Base-by-base conservation (phyloP, 2,888 invertebrate genomes). In the Cataglyphis albicans region DNA sequence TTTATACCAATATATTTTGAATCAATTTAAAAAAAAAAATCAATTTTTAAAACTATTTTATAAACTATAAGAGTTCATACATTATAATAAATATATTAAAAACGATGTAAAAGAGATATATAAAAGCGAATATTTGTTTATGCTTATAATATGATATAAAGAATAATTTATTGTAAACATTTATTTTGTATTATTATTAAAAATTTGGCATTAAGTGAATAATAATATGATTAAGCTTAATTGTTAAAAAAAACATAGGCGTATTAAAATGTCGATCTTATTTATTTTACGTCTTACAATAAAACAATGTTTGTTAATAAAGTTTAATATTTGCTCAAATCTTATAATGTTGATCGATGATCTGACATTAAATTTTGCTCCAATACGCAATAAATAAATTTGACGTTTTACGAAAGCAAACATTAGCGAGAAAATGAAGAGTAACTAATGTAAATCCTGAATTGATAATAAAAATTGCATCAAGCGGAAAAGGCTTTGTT, bases 401-500 rank as follows among this genome's bases (percentile, higher is more conserved):
- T 88, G 67, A 76, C 57, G 63, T 86, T 4, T 68, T 82, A 76
- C 59, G 88, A 82, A 86, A 82, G 68, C 44, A 32, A 25, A 52
- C 84, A 83, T 84, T 83, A 84, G 78, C 44, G 29, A 59, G 52
- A 72, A 84, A 78, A 74, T 74, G 63, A 63, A 59, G 67, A 38
- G 57, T 48, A 59, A 78, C 86, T 81, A 76, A 87, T 15, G 29
- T 75, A 81, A 75, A 67, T 52, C 64, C 18, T n/a, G 61, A 86
- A 78, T 82, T 82, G 48, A 29, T 81, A 35, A 59, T 38, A 83
- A 65, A 81, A 81, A 84, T 87, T 61, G 65, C 68, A 32, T 44
- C 61, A 29, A 35, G 44, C 35, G 78, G 52, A 82, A 87, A 85
- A 80, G 80, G 63, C 87, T 88, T 87, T 75, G 72, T 87, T 80